phyloP scores from a whole-genome alignment of 2,113 vertebrate genomes.

The Hippocampus comes region DNA sequence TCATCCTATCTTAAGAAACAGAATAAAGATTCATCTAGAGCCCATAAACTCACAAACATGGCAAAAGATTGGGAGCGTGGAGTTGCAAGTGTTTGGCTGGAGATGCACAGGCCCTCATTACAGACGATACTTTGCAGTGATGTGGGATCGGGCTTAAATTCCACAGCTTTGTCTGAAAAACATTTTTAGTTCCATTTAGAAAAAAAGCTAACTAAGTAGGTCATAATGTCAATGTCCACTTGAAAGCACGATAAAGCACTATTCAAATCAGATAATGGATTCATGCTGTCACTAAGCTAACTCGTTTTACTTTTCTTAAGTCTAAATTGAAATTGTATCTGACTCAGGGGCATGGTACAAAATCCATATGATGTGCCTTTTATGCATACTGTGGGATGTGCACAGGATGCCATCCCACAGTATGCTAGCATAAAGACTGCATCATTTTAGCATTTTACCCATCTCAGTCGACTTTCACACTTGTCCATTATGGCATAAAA shows the following conservation, averaged over 20 bases:
- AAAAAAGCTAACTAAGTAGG: background rate
- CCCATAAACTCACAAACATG: background rate
- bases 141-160: slow-evolving; percentile 44
- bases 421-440: background rate
- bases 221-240: background rate
- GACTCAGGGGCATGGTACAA: background rate
- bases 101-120: slow-evolving; percentile 39
- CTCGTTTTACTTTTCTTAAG: background rate
- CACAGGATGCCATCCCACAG: background rate
- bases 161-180: slow-evolving; percentile 40
- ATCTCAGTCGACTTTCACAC: background rate
- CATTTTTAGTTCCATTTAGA: background rate
- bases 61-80: slow-evolving; percentile 29
- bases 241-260: background rate
- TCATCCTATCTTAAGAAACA: background rate
- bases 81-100: slow-evolving; percentile 12
- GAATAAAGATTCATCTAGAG: background rate
- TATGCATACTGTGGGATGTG: background rate
- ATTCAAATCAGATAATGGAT: background rate
- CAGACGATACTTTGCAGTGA: slow-evolving; percentile 61
- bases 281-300: too few relatives aligned
- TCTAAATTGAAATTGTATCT: background rate
- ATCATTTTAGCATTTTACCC: background rate
- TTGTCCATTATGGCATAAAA: background rate
- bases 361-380: background rate